Evolutionary conservation across 2,113 vertebrate species (phyloP), one percentile per base, ranked within the genome.

Genomic region (Cebidichthys violaceus): DNA sequence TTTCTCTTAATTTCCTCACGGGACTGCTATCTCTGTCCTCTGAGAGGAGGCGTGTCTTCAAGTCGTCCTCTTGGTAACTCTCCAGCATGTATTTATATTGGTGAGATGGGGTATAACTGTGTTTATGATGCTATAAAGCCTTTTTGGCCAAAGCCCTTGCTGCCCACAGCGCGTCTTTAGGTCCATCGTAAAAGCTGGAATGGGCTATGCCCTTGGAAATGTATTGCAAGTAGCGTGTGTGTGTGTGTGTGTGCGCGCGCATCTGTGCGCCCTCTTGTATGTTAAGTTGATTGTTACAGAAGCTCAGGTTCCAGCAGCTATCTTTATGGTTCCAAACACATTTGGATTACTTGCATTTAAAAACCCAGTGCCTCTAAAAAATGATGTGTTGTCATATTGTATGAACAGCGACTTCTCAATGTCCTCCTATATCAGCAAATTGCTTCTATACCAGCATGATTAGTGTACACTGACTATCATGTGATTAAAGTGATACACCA

Each of bases 61-160:
- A 82, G 62, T 39, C 60, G n/a, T 76, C 82, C 70, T 71, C 87
- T 89, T 85, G 89, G 90, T 87, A 79, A 76, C 77, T 77, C 75
- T 92, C 92, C 90, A 92, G 70, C 79, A 84, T 45, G 66, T 91
- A 85, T 92, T 92, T 91, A 93, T 93, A 82, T 84, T 81, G 45
- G 82, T 70, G 74, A 87, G 90, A 92, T 88, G 85, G 85, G 81
- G 79, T 87, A 88, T 90, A 92, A 90, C 91, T 86, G 81, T 86
- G 84, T 93, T 94, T 93, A 94, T 87, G 91, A 84, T 50, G 81
- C 93, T 81, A 92, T 93, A 92, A 93, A 92, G 85, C 86, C 81
- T 91, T 92, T 92, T 89, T 90, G 87, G 89, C 92, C 84, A 84
- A 88, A 91, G 90, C 84, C 87, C 62, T 81, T 15, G 31, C 87